phyloP scores from a whole-genome alignment of 1,140 invertebrate species.

The Pygmarrhopalites habei region DNA sequence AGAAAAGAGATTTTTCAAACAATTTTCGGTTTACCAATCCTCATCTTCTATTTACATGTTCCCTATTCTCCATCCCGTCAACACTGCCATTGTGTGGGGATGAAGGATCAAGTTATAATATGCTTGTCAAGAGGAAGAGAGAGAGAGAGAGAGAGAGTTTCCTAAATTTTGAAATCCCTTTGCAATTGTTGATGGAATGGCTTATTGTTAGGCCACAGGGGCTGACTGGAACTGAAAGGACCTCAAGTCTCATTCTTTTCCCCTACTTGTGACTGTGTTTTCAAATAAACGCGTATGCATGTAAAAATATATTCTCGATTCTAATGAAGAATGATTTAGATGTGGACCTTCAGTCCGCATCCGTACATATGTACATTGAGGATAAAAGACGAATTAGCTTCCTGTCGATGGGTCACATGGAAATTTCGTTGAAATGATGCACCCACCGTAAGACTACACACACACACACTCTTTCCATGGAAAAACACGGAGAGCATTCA shows the following conservation, averaged over 20 bases:
- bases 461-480: not conserved
- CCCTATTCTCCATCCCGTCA: not conserved
- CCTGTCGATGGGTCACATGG: constrained; percentile 9
- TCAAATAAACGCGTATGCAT: too few species aligned
- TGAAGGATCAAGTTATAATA: not conserved
- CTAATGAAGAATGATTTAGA: too few species aligned
- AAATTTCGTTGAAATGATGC: not conserved
- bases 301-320: too few species aligned
- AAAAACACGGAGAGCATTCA: not conserved
- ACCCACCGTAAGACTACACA: not conserved
- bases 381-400: constrained; percentile 29
- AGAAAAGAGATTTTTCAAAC: not conserved
- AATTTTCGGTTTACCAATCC: not conserved
- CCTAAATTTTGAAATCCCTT: constrained; percentile 21
- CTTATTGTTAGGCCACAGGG: too few species aligned
- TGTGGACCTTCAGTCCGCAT: too few species aligned
- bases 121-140: too few species aligned
- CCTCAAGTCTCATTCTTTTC: too few species aligned
- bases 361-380: too few species aligned
- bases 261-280: too few species aligned
- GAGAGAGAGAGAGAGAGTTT: constrained; percentile 12
- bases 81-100: not conserved
- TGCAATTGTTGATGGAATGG: not conserved
- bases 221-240: too few species aligned
- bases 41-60: not conserved